Conservation (phyloP, 2,113 vertebrate species). For the Passer domesticus region DNA sequence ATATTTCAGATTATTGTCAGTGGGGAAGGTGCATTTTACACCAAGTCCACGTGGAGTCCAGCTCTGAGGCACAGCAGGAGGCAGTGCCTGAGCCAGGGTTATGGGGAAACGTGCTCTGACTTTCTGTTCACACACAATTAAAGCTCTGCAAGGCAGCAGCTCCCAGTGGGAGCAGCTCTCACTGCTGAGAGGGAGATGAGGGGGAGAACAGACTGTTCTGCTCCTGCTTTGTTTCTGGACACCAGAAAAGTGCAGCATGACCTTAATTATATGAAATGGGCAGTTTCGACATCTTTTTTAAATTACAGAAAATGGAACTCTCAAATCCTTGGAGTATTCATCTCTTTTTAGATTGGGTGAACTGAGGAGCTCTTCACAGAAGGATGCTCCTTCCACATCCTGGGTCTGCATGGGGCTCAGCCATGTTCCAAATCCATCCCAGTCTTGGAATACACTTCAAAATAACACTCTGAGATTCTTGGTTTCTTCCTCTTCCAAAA, state of each 20-base stretch:
- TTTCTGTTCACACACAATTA: background rate
- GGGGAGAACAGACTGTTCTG: background rate
- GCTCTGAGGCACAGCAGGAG: background rate
- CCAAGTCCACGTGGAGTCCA: background rate
- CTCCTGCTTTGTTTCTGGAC: background rate
- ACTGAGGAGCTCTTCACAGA: background rate
- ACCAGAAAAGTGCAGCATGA: background rate
- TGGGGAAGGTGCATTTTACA: background rate
- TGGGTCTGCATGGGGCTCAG: background rate
- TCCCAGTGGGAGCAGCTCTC: background rate
- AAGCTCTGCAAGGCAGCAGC: background rate
- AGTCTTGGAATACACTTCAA: background rate
- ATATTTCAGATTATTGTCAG: background rate
- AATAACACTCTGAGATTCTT: background rate
- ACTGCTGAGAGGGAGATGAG: background rate
- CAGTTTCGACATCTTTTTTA: background rate
- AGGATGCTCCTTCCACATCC: background rate
- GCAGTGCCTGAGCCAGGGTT: background rate
- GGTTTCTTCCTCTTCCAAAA: constrained; percentile 17
- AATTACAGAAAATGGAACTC: background rate
- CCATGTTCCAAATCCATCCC: background rate
- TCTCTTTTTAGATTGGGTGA: background rate
- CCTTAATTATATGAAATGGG: background rate
- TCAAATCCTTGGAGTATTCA: background rate
- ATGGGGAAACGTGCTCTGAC: background rate